Conservation (phyloP, 1,140 invertebrate genomes). For the Spodoptera frugiperda region DNA sequence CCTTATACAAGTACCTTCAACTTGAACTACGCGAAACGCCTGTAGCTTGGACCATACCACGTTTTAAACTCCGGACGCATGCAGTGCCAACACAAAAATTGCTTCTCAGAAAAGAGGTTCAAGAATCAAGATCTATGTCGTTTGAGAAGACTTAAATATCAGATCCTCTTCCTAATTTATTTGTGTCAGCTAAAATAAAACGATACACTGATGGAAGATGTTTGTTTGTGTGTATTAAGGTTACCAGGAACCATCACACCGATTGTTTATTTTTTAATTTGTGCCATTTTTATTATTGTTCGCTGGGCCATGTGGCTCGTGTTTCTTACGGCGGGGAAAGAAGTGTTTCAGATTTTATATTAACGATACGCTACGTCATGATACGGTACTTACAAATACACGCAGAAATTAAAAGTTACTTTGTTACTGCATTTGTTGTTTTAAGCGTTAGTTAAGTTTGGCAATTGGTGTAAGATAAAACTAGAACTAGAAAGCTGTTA, state of each 20-base stretch:
- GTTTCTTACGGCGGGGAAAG: not conserved
- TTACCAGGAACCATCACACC: not conserved
- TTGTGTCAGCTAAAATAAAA: slow-evolving; percentile 49
- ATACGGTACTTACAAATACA: not conserved
- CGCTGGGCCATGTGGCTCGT: slow-evolving; percentile 18
- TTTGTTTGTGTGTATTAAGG: slow-evolving; percentile 20
- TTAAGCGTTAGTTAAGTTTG: too few species aligned
- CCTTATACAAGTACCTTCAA: slow-evolving; percentile 35
- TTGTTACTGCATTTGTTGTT: too few species aligned
- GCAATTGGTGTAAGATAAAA: too few species aligned
- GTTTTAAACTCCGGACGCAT: slow-evolving; percentile 71
- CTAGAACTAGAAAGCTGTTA: too few species aligned
- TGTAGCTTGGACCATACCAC: slow-evolving; percentile 66
- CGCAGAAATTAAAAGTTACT: not conserved
- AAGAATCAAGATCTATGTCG: slow-evolving; percentile 78
- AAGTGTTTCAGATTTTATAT: not conserved
- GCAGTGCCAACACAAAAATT: slow-evolving; percentile 79
- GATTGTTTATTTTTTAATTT: slow-evolving; percentile 23
- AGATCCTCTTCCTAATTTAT: slow-evolving; percentile 63
- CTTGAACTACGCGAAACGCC: slow-evolving; percentile 27
- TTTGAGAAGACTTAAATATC: slow-evolving; percentile 67
- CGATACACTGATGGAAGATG: not conserved
- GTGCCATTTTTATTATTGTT: slow-evolving; percentile 20
- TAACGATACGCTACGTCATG: not conserved
- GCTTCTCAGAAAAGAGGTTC: slow-evolving; percentile 81